phyloP scores from a whole-genome alignment of 2,888 invertebrate genomes.

The Nesidiocoris tenuis region DNA sequence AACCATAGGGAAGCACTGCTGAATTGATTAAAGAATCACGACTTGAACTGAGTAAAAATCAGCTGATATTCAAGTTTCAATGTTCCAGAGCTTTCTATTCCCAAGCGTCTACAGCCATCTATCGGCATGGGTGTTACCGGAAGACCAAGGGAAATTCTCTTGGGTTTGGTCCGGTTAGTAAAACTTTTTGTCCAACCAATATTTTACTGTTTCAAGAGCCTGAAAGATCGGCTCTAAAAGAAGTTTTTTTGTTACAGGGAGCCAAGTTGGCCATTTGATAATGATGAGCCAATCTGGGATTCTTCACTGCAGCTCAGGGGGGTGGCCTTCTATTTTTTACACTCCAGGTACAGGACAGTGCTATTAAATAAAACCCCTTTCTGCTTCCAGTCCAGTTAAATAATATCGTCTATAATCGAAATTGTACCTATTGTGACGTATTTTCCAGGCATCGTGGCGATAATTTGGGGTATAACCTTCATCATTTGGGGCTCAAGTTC shows the following conservation, averaged over 20 bases:
- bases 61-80: too few relatives aligned
- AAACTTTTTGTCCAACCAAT: too few relatives aligned
- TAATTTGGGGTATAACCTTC: conserved; percentile 10
- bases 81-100: conserved; percentile 64
- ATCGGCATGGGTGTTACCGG: conserved; percentile 69
- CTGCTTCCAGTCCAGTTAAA: not conserved
- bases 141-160: conserved; percentile 66
- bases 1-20: too few relatives aligned
- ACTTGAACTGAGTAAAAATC: too few relatives aligned
- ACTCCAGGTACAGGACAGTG: conserved; percentile 59
- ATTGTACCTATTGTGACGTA: not conserved
- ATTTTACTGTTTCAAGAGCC: not conserved
- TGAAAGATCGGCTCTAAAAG: too few relatives aligned
- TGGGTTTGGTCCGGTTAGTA: conserved; percentile 52
- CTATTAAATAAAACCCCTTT: not conserved
- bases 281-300: conserved; percentile 2
- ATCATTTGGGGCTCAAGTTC: conserved; percentile 4
- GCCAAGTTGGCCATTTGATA: conserved; percentile 15
- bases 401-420: not conserved
- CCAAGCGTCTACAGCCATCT: conserved; percentile 67
- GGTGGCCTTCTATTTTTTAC: conserved; percentile 35
- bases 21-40: too few relatives aligned
- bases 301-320: conserved; percentile 10
- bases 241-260: not conserved
- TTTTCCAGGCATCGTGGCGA: conserved; percentile 7